Evolutionary conservation across 1,140 invertebrate genomes (phyloP), one percentile per base, ranked within the genome.

Genomic region (Neotoxoptera formosana): DNA sequence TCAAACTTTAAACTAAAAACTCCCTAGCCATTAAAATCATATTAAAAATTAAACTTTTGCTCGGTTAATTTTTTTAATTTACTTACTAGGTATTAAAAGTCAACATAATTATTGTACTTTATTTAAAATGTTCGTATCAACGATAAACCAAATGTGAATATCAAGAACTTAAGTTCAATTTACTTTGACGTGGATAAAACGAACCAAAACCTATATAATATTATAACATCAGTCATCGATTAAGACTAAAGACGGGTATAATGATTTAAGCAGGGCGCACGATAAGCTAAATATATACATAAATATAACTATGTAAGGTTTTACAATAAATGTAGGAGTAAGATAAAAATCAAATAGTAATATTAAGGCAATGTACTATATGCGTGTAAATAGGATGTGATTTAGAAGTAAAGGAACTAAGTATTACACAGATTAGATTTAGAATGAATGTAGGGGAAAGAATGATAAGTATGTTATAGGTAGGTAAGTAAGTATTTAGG

Each of bases 401-500:
- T 89, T 89, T 89, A 89, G n/a, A 23, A 53, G 8, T 89, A 25
- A 53, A 53, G 48, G n/a, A 36, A 87, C 30, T 48, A 87, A 53
- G 21, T 53, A 53, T 25, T 21, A 89, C 34, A n/a, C 6, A 25
- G 48, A 53, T 53, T 89, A 36, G n/a, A 89, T 89, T 53, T 34
- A 9, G 34, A 89, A 36, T 25, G n/a, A 89, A 89, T 89, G 48
- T 53, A 14, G 48, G 48, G 48, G 48, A 89, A 88, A 89, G 30
- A 53, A 89, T 53, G 87, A 89, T 56, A 89, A 36, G 48, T 56
- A 36, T 30, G 4, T 2, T 41, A 89, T 17, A 89, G n/a, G 87
- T 56, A 89, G 87, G 21, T 53, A 51, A 51, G 47, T 88, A 89
- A 89, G 9, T 8, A 89, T 89, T 89, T 53, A 53, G 87, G 87